Evolutionary conservation across 2,888 invertebrate species (phyloP), one percentile per base, ranked within the genome.

Genomic region (Yponomeuta evonymella): DNA sequence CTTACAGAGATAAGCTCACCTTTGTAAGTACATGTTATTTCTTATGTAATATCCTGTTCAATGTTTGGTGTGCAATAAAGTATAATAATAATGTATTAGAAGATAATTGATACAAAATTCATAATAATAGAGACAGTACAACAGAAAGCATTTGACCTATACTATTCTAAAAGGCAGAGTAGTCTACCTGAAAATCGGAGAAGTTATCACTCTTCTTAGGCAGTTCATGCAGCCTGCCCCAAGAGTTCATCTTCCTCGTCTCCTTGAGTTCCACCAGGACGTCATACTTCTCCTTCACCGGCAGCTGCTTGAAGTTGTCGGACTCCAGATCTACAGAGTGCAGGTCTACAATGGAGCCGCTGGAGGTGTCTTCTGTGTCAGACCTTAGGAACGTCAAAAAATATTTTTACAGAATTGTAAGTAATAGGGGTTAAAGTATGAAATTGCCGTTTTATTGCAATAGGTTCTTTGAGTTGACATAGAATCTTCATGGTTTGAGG

Each of bases 231-330:
- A 97, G 90, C 78, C 94, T 94, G 11, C 96, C 96, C 98, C 98
- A 98, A 2, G 97, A 97, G 76, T 95, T 96, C 88, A 96, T 96
- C 84, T 98, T 98, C 74, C 97, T 94, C 1, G 96, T 96, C 83
- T 98, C 98, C 85, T 97, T 97, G 73, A 99, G 93, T 78, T 98
- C 98, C 15, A 95, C 94, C 2, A 99, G 93, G 76, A 99, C 95
- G 83, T 99, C 98, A 89, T 98, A 97, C 72, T 97, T 95, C n/a
- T 98, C 95, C 85, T 98, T 97, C 0, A 96, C 93, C 3, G 98
- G 97, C 72, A 99, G 87, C 43, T 93, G 93, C 80, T 94, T 95
- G 83, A 99, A 99, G 74, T 96, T 94, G 4, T 94, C 92, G 70
- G 96, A 96, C 71, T 95, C 94, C 33, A 97, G 94, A 89, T 98